These are phyloP conservation scores for Zaprionus tsacasi DNA, from an alignment of 1,140 invertebrate genomes.

Conservation along the genomic window DNA sequence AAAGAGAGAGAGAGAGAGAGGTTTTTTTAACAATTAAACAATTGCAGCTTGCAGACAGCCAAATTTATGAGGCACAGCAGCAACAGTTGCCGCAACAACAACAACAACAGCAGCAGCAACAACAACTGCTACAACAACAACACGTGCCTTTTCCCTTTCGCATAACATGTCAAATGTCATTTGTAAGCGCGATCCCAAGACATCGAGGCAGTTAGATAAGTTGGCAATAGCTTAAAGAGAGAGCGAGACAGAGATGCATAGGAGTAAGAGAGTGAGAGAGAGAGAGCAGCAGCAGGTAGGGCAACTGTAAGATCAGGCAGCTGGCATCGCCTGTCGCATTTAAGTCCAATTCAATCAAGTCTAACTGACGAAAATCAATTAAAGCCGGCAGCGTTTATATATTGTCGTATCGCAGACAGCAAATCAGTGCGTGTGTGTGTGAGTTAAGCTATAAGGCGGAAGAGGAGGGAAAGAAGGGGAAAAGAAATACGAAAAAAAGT, in stretches of 20 bases:
- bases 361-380: constrained; percentile 52
- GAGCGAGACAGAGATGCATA: neutral
- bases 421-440: constrained; percentile 46
- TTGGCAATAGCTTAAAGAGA: constrained; percentile 8
- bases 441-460: constrained; percentile 12
- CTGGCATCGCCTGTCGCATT: constrained; percentile 45
- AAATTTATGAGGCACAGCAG: constrained; percentile 65
- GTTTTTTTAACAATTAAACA: constrained; percentile 69
- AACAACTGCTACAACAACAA: neutral
- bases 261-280: neutral
- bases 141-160: constrained; percentile 32
- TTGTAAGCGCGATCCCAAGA: constrained; percentile 57
- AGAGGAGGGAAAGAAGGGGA: neutral
- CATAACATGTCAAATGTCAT: constrained; percentile 81
- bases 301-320: constrained; percentile 26
- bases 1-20: neutral
- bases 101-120: neutral
- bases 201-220: constrained; percentile 63
- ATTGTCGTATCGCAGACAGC: constrained; percentile 14
- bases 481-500: neutral
- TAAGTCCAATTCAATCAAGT: constrained; percentile 57
- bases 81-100: constrained; percentile 2
- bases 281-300: neutral
- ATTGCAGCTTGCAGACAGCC: constrained; percentile 56
- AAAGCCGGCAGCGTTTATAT: constrained; percentile 36